Percentiles rank a stretch among this genome's conserved stretches.
These are phyloP conservation scores for Amphiprion ocellaris DNA, from an alignment of 2,113 vertebrate genomes.

Conservation along the genomic window DNA sequence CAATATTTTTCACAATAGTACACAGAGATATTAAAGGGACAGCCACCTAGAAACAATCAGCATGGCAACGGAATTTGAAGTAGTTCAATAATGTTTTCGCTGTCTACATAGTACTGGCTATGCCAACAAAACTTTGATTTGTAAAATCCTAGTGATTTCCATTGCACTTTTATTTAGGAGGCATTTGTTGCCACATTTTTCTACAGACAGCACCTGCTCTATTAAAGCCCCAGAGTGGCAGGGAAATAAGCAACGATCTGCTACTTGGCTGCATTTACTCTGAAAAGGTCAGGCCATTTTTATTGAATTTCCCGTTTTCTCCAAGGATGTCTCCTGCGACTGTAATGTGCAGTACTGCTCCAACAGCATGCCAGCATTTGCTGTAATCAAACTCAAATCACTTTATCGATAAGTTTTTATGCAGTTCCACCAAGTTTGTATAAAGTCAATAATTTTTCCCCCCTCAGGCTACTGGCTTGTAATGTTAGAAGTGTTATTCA, in stretches of 20 bases:
- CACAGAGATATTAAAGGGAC: too few relatives aligned
- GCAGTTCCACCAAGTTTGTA: constrained; percentile 23
- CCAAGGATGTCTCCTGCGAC: not conserved
- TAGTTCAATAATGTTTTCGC: not conserved
- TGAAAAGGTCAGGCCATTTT: constrained; percentile 59
- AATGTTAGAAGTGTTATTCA: constrained; percentile 43
- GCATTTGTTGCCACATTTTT: not conserved
- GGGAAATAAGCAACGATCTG: constrained; percentile 38
- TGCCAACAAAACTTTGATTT: too few relatives aligned
- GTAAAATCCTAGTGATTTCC: too few relatives aligned
- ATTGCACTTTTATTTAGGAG: not conserved
- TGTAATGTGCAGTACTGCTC: not conserved
- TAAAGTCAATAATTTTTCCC: constrained; percentile 31
- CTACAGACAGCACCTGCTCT: not conserved
- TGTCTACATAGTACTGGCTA: too few relatives aligned
- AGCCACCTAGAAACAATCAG: not conserved
- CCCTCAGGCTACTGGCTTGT: constrained; percentile 20
- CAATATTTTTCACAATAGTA: too few relatives aligned
- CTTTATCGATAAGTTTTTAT: constrained; percentile 27
- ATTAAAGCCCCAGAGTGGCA: constrained; percentile 30
- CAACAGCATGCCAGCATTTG: not conserved
- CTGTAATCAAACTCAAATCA: constrained; percentile 51
- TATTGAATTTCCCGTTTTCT: constrained; percentile 34
- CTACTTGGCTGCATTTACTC: constrained; percentile 22
- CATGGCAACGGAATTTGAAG: too few relatives aligned